Percentiles rank a stretch among this genome's conserved stretches.
phyloP scores from a whole-genome alignment of 2,113 vertebrate species.

The Caloenas nicobarica region DNA sequence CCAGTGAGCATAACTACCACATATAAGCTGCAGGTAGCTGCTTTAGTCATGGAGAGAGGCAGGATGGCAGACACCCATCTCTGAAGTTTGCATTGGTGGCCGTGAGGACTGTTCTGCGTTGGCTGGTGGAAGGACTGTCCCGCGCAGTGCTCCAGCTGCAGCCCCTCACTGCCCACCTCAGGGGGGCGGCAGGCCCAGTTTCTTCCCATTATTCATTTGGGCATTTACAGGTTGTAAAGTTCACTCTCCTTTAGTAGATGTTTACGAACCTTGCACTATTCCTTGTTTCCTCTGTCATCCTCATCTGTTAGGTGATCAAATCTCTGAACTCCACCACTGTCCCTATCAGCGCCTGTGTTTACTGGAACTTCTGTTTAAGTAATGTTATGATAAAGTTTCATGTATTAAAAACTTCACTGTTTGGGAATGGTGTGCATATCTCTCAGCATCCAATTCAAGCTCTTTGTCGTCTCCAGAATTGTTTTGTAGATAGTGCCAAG shows the following conservation, averaged over 20 bases:
- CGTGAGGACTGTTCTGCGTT: fast-evolving
- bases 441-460: not conserved
- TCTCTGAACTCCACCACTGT: not conserved
- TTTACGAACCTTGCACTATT: not conserved
- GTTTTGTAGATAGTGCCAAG: not conserved
- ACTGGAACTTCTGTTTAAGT: not conserved
- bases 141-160: fast-evolving
- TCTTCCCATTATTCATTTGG: not conserved
- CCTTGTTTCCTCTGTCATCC: not conserved
- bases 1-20: not conserved
- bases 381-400: not conserved
- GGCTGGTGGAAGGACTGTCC: not conserved
- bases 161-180: not conserved
- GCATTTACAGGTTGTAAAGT: not conserved
- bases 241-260: not conserved
- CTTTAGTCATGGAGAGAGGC: not conserved
- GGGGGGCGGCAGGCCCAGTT: fast-evolving
- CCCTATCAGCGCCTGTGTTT: not conserved
- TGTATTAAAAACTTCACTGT: not conserved
- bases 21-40: not conserved
- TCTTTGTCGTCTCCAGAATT: not conserved
- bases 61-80: fast-evolving
- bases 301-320: not conserved
- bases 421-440: not conserved
- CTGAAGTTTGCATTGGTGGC: not conserved